Evolutionary conservation across 92 coral and sea anemone genomes (phyloP).

Genomic region (Actinernus sp.): DNA sequence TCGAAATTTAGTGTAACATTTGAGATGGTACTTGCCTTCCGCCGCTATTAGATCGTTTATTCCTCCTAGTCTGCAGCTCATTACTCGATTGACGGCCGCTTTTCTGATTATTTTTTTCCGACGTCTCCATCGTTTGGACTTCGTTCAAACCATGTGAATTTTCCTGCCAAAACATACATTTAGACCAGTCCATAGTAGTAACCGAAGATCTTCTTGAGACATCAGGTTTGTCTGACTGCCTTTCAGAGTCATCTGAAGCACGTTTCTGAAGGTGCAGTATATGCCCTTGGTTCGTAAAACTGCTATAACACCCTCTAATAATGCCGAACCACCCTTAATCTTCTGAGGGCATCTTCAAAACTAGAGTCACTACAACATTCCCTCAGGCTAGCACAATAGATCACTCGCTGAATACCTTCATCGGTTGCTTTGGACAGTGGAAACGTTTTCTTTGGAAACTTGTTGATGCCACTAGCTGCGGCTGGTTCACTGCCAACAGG

Average conservation of each 20-base stretch:
- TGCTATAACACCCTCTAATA: constrained; percentile 52
- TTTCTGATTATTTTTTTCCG: constrained; percentile 29
- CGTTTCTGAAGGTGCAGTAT: constrained; percentile 37
- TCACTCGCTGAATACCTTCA: constrained; percentile 42
- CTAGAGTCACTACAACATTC: constrained; percentile 28
- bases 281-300: constrained; percentile 51
- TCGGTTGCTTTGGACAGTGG: constrained; percentile 56
- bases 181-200: constrained; percentile 5
- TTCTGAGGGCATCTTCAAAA: constrained; percentile 14
- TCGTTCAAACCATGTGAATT: constrained; percentile 35
- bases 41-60: constrained; percentile 52
- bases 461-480: constrained; percentile 13
- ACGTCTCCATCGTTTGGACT: constrained; percentile 54
- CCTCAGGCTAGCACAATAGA: constrained; percentile 63
- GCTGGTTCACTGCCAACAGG: too few species aligned
- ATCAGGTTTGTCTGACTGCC: background rate
- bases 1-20: constrained; percentile 35
- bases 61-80: constrained; percentile 49
- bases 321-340: constrained; percentile 34
- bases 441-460: constrained; percentile 65
- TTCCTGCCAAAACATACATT: constrained; percentile 60
- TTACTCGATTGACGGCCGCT: constrained; percentile 6
- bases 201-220: constrained; percentile 1
- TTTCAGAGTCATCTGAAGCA: background rate
- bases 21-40: constrained; percentile 62